Base-by-base conservation (phyloP, 2,113 vertebrate species). In the Actinemys pallida region DNA sequence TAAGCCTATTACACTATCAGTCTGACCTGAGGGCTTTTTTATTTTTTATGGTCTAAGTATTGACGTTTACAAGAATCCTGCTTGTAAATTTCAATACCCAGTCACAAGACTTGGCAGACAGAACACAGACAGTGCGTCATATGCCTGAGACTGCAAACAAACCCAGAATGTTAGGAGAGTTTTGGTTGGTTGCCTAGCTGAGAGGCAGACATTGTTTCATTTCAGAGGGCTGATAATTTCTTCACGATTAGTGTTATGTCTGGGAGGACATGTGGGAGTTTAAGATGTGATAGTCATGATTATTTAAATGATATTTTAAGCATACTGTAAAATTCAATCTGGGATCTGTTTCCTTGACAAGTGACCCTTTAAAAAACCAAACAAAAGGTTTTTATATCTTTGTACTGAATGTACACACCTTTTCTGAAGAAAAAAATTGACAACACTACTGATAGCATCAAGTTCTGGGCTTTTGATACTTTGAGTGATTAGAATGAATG, bases 21-120 rank as follows among this genome's bases (percentile, higher is more conserved):
- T 69, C 56, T 96, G 92, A 91, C 89, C 87, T 22, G 65, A 39
- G 65, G 65, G n/a, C n/a, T 10, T 39, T n/a, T n/a, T 96, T 96
- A 89, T 96, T 76, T 75, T 94, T 94, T 82, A 75, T 92, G 24
- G 90, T 47, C 2, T 54, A 69, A 92, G 80, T 50, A 27, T 83
- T 94, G 49, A 95, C 94, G 57, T 81, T 93, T 87, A 96, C 65
- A 93, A 76, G n/a, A 86, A 75, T 27, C 81, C 69, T 75, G 81
- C 95, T 97, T 90, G 76, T 95, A 86, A 90, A 96, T 91, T 62
- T 89, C 87, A 97, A 1, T 96, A 97, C 92, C 92, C 97, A 31
- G 95, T 81, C 82, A 81, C 81, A 88, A 86, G 53, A 92, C 49
- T 84, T 0, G 1, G 94, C 87, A 96, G 90, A 94, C 56, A 96